Conservation (phyloP, 2,888 invertebrate genomes). For the Deilephila porcellus region DNA sequence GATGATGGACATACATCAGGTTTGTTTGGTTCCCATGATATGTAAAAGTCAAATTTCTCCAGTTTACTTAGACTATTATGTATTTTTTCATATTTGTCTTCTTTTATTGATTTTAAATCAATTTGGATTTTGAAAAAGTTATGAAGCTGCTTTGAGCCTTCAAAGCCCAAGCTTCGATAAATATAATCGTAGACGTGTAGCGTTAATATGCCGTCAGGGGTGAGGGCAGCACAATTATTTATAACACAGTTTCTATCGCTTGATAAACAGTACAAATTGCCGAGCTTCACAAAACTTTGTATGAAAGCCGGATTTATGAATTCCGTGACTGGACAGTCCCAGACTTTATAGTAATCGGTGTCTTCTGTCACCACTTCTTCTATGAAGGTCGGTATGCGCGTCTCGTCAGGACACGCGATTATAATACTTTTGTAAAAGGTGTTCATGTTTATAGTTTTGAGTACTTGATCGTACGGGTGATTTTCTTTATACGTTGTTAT, state of each 20-base stretch:
- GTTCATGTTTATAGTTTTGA: conserved; percentile 59
- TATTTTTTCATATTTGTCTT: conserved; percentile 53
- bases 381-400: conserved; percentile 58
- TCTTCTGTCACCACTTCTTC: conserved; percentile 64
- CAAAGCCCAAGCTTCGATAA: conserved; percentile 75
- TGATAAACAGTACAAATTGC: conserved; percentile 66
- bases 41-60: conserved; percentile 60
- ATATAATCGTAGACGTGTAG: conserved; percentile 63
- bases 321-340: conserved; percentile 59
- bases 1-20: conserved; percentile 73
- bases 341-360: conserved; percentile 69
- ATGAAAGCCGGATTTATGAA: conserved; percentile 67
- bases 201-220: conserved; percentile 68
- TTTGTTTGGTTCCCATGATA: conserved; percentile 68
- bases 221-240: conserved; percentile 68
- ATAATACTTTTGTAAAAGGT: conserved; percentile 71
- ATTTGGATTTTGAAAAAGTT: conserved; percentile 68
- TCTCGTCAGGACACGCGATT: conserved; percentile 73
- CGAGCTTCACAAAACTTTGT: conserved; percentile 69
- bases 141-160: conserved; percentile 67
- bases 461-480: conserved; percentile 50
- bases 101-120: conserved; percentile 60
- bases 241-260: conserved; percentile 64
- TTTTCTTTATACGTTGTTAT: conserved; percentile 52
- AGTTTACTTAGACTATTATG: conserved; percentile 58